Base-by-base conservation (phyloP, 1,140 invertebrate species). In the Drosophila lowei region DNA sequence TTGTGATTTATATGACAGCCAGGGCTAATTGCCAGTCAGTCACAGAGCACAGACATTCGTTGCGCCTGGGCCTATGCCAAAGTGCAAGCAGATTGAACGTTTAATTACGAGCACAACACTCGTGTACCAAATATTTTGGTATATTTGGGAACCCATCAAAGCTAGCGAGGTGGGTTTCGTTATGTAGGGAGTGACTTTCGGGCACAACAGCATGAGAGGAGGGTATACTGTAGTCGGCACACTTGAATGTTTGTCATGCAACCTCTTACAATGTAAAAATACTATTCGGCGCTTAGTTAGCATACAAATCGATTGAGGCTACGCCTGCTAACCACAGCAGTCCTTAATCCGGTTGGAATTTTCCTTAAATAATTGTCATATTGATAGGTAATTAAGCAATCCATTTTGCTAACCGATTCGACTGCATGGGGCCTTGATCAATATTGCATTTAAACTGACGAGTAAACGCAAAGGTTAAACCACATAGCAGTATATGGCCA, bases 1-100 rank as follows among this genome's bases (percentile, higher is more conserved):
- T 30, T 60, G 42, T 63, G 38, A 73, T 72, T 65, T 81, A 62
- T 79, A 66, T 78, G 73, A 70, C 79, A 83, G 60, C 44, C 8
- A 9, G n/a, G 15, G 59, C 66, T 63, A 84, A 84, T 83, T 83
- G 71, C 38, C 13, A 59, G 48, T 72, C 34, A 48, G 52, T 42
- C 49, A 47, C 25, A 23, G 41, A 42, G 46, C 34, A 23, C 30
- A 53, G 50, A 18, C 18, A 18, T 18, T 9, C 30, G 28, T 16
- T 8, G 13, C 15, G 72, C 16, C 18, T 18, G 28, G 9, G 30
- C 30, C 30, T 34, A 11, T 38, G 34, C 11, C 34, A 38, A 38
- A 38, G 9, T 11, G 34, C 34, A 38, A 11, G 9, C 34, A 11
- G 34, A 11, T 13, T 38, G 4, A 13, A 38, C 3, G 34, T 38